These are phyloP conservation scores for Phymanthus crucifer DNA, from an alignment of 92 coral and sea anemone genomes.

Conservation along the genomic window DNA sequence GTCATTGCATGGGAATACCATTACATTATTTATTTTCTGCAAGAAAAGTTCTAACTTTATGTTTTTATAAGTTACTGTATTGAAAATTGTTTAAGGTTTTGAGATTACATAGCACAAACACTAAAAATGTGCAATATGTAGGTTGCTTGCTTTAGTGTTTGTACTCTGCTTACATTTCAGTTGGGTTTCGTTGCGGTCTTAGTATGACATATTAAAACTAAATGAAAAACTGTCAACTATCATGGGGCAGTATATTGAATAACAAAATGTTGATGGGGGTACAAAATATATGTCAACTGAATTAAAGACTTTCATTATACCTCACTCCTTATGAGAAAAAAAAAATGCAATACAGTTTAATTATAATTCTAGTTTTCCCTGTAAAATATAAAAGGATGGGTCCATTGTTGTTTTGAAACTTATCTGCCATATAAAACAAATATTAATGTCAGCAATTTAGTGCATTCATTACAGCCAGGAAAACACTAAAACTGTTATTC, in stretches of 20 bases:
- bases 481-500: background rate
- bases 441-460: background rate
- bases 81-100: background rate
- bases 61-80: conserved; percentile 1
- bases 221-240: background rate
- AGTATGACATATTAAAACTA: background rate
- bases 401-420: background rate
- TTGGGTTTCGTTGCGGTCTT: background rate
- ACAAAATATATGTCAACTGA: background rate
- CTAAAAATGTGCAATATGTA: conserved; percentile 1
- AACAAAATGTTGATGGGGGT: background rate
- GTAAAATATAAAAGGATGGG: background rate
- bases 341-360: background rate
- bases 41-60: background rate
- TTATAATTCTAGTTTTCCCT: background rate
- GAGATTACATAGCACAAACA: background rate
- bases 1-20: background rate
- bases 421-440: background rate
- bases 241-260: background rate
- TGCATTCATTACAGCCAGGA: conserved; percentile 3
- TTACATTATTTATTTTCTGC: background rate
- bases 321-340: background rate
- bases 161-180: background rate
- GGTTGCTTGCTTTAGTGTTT: conserved; percentile 3
- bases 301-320: background rate